Evolutionary conservation across 1,140 invertebrate species (phyloP).

Genomic region (Drosophila nannoptera): DNA sequence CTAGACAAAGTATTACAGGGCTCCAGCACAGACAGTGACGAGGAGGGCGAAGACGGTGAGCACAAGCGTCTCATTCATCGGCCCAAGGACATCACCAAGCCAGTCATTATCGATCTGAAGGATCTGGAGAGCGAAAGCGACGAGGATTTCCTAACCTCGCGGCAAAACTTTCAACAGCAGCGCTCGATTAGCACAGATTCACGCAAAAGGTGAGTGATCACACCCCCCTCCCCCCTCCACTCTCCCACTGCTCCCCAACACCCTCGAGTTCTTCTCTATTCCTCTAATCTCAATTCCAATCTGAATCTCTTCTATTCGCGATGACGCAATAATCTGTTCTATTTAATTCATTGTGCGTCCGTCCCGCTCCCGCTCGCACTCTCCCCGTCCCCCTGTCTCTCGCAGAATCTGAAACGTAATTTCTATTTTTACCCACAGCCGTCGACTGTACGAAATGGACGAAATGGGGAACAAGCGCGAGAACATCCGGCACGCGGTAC

Average conservation of each 20-base stretch:
- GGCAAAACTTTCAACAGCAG: constrained; percentile 75
- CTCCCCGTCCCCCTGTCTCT: no score
- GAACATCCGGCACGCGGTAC: constrained; percentile 81
- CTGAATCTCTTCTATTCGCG: background rate
- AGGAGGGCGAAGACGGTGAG: constrained; percentile 75
- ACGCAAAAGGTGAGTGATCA: constrained; percentile 69
- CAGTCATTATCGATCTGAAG: constrained; percentile 77
- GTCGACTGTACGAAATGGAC: constrained; percentile 82
- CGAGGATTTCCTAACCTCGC: constrained; percentile 68
- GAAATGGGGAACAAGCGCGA: constrained; percentile 81
- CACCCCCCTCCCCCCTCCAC: background rate
- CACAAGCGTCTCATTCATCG: constrained; percentile 74
- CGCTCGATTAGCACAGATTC: constrained; percentile 78
- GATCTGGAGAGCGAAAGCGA: constrained; percentile 78
- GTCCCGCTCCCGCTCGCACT: no score
- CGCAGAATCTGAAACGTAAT: constrained; percentile 32
- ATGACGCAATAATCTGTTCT: constrained; percentile 6
- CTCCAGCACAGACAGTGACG: constrained; percentile 75
- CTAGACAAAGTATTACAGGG: constrained; percentile 73
- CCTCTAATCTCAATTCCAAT: background rate
- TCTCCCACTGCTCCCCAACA: background rate
- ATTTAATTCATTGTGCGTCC: constrained; percentile 1
- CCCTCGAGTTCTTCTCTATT: background rate
- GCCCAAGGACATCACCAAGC: constrained; percentile 78
- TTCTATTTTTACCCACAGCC: constrained; percentile 45